Percentiles rank a stretch among this genome's conserved stretches.
Evolutionary conservation across 2,888 invertebrate genomes (phyloP).

Genomic region (Plagodis pulveraria): DNA sequence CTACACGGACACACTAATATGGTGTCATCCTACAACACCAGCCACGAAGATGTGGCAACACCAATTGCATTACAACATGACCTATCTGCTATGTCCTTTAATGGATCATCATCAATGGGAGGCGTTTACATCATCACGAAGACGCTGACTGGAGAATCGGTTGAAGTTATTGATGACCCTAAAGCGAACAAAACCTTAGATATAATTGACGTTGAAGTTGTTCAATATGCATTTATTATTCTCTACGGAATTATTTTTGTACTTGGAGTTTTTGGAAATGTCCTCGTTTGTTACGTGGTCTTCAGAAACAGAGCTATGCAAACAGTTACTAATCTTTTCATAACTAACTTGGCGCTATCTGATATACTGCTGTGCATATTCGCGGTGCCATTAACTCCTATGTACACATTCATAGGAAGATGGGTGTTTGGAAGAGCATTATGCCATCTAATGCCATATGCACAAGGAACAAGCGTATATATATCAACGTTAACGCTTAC

Average conservation of each 20-base stretch:
- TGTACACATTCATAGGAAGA: conserved; percentile 92
- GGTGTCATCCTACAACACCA: conserved; percentile 50
- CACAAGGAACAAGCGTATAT: conserved; percentile 95
- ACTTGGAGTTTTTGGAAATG: conserved; percentile 92
- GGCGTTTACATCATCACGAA: conserved; percentile 74
- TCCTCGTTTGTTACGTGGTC: conserved; percentile 94
- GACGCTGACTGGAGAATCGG: conserved; percentile 73
- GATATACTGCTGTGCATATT: conserved; percentile 94
- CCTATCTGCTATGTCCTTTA: conserved; percentile 65
- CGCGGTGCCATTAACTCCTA: conserved; percentile 95
- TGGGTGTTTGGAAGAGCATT: conserved; percentile 94
- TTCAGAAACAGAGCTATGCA: conserved; percentile 94
- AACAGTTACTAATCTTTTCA: conserved; percentile 96
- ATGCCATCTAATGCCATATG: conserved; percentile 94
- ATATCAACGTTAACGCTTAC: conserved; percentile 95
- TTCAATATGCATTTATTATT: conserved; percentile 90
- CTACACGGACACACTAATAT: conserved; percentile 48
- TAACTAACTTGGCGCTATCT: conserved; percentile 94
- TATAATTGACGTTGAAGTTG: conserved; percentile 87
- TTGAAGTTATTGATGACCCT: conserved; percentile 73
- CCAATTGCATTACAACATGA: conserved; percentile 55
- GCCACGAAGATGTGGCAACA: conserved; percentile 49
- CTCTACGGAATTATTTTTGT: conserved; percentile 92
- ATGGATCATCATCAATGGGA: conserved; percentile 60
- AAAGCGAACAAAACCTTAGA: conserved; percentile 77